Base-by-base conservation (phyloP, 2,888 invertebrate genomes). In the Catocala sponsa region DNA sequence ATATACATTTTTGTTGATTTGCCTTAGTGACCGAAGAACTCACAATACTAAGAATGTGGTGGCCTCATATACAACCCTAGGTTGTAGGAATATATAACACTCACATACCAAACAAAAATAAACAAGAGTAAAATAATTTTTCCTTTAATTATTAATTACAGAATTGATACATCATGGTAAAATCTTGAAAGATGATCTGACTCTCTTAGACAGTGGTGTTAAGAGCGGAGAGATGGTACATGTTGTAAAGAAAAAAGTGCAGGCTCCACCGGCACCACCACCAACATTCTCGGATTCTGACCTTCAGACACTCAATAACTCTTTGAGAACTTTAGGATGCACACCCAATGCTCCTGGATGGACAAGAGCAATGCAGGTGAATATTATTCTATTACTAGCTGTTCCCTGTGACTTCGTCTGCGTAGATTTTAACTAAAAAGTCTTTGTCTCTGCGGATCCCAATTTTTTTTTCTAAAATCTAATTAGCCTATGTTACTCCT, bases 341-440 rank as follows among this genome's bases (percentile, higher is more conserved):
- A 94, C 94, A 6, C 94, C 94, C n/a, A 93, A 93, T 82, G 94
- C 94, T 6, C 95, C 96, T 10, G 95, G 96, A 0, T 96, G 96
- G 89, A 95, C 96, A 33, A 95, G 95, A 76, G 96, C 96, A 59
- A 95, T 97, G 87, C 96, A 96, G 91, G 96, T 96, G 74, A 10
- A 44, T 11, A 38, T 25, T 52, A 51, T 41, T 47, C 35, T 38
- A 7, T 38, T 38, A 7, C n/a, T n/a, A n/a, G n/a, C n/a, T n/a
- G n/a, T n/a, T n/a, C n/a, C n/a, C n/a, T n/a, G n/a, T n/a, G n/a
- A n/a, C n/a, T n/a, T n/a, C n/a, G n/a, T n/a, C n/a, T n/a, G n/a
- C n/a, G n/a, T n/a, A n/a, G n/a, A n/a, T n/a, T n/a, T n/a, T n/a
- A n/a, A n/a, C n/a, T n/a, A n/a, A n/a, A n/a, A n/a, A n/a, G n/a